phyloP scores from a whole-genome alignment of 2,888 invertebrate species.

The Polyommatus icarus region DNA sequence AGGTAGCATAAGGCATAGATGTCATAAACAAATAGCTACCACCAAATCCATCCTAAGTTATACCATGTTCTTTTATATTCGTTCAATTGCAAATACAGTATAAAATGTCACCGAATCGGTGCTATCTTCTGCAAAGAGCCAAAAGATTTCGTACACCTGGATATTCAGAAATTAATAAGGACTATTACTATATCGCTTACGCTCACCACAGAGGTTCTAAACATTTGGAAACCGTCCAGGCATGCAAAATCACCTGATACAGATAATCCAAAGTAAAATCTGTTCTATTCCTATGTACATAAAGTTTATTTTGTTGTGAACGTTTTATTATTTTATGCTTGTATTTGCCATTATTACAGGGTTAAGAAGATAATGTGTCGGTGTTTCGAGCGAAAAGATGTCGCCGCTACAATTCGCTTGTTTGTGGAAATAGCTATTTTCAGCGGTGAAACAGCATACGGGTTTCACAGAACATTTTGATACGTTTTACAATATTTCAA shows the following conservation, averaged over 20 bases:
- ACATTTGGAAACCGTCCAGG: constrained; percentile 47
- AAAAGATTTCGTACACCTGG: constrained; percentile 35
- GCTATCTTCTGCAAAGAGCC: too few relatives aligned
- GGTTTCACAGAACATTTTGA: not conserved
- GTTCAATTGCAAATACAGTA: too few relatives aligned
- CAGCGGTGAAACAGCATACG: constrained; percentile 33
- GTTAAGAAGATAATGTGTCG: constrained; percentile 43
- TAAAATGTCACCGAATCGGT: not conserved
- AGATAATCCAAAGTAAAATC: not conserved
- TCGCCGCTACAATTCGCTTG: constrained; percentile 40
- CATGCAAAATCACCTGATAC: constrained; percentile 35
- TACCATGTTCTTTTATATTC: too few relatives aligned
- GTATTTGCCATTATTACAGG: constrained; percentile 41
- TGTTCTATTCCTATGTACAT: not conserved
- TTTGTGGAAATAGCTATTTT: constrained; percentile 40
- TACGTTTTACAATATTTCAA: not conserved
- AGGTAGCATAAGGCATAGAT: too few relatives aligned
- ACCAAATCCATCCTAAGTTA: not conserved
- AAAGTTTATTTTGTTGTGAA: not conserved
- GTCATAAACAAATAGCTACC: too few relatives aligned
- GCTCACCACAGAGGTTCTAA: constrained; percentile 43
- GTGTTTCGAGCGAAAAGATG: constrained; percentile 39
- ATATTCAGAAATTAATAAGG: constrained; percentile 46
- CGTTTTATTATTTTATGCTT: constrained; percentile 19
- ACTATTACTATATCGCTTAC: constrained; percentile 40